Conservation (phyloP, 64 coral and sea anemone species). For the Pocillopora verrucosa region DNA sequence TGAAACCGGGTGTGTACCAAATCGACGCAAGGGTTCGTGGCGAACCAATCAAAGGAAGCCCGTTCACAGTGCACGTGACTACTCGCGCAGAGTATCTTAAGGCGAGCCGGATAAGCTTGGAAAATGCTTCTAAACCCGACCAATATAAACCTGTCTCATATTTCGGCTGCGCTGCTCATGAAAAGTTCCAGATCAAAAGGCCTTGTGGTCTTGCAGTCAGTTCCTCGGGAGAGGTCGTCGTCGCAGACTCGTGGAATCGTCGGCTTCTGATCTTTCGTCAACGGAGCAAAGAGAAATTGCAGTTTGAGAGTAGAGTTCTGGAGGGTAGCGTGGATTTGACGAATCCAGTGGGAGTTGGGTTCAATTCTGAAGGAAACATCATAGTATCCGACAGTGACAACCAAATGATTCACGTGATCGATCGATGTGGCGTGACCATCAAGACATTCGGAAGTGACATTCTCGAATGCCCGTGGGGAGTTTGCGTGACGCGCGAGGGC, state of each 20-base stretch:
- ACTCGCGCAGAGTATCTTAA: conserved; percentile 50
- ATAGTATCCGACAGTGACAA: conserved; percentile 81
- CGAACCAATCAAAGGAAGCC: conserved; percentile 48
- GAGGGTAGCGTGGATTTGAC: conserved; percentile 5
- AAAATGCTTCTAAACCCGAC: not conserved
- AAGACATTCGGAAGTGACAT: conserved; percentile 57
- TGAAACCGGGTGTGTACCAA: conserved; percentile 53
- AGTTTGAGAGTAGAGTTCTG: conserved; percentile 37
- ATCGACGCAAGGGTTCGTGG: conserved; percentile 67
- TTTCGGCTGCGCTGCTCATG: conserved; percentile 9
- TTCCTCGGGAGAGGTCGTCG: conserved; percentile 40
- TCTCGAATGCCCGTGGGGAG: conserved; percentile 71
- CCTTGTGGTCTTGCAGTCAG: conserved; percentile 61
- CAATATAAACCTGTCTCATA: conserved; percentile 48
- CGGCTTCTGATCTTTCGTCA: conserved; percentile 46
- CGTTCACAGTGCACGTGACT: conserved; percentile 58
- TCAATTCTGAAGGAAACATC: conserved; percentile 66
- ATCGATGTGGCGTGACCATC: conserved; percentile 49
- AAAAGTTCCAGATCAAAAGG: conserved; percentile 38
- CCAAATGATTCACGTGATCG: conserved; percentile 65
- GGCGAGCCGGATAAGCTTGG: conserved; percentile 52
- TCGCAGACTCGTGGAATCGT: conserved; percentile 75
- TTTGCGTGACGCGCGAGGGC: conserved; percentile 54
- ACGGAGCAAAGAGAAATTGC: conserved; percentile 25
- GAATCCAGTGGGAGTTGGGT: conserved; percentile 60